Evolutionary conservation across 2,888 invertebrate genomes (phyloP).

Genomic region (Sarcophaga subvicina): DNA sequence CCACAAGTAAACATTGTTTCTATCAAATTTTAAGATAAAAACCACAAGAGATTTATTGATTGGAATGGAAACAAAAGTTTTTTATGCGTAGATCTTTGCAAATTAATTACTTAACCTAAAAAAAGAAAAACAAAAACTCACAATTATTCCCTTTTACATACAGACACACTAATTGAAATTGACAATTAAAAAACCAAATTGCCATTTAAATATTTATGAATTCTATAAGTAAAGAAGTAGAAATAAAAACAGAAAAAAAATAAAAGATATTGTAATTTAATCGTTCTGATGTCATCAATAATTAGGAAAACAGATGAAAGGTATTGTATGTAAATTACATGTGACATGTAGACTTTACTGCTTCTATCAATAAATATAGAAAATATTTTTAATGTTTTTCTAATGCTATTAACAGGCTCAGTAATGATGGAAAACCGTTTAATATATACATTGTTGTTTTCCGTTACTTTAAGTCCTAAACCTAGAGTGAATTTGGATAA

Average conservation of each 20-base stretch:
- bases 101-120: not conserved
- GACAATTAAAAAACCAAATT: conserved; percentile 15
- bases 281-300: conserved; percentile 6
- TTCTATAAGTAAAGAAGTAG: not conserved
- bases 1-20: not conserved
- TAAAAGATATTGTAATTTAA: conserved; percentile 8
- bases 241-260: no score
- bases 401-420: no score
- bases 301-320: no score
- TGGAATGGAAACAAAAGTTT: not conserved
- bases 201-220: conserved; percentile 1
- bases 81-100: no score
- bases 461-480: no score
- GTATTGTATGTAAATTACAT: no score
- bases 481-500: no score
- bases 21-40: conserved; percentile 13
- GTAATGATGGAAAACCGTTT: no score
- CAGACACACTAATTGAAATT: conserved; percentile 20
- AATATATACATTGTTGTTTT: no score
- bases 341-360: no score
- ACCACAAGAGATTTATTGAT: conserved; percentile 20
- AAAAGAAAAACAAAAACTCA: not conserved
- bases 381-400: no score
- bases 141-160: not conserved
- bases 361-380: no score